A percentile compares a stretch with the other conserved stretches of the same genome.
Evolutionary conservation across 1,140 invertebrate species (phyloP).

Genomic region (Heterodera schachtii): DNA sequence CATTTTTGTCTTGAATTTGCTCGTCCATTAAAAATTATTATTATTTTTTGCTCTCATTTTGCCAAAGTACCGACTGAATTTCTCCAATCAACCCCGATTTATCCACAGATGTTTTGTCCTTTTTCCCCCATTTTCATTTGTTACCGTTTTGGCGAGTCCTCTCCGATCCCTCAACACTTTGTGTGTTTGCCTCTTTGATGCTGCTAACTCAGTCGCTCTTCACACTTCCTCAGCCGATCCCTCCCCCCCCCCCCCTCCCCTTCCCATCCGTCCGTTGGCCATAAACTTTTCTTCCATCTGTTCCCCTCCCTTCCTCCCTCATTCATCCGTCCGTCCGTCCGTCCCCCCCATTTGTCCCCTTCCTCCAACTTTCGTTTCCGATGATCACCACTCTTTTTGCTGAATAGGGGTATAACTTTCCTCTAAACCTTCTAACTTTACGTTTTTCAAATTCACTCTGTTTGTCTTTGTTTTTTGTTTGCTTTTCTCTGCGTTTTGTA

Average conservation of each 20-base stretch:
- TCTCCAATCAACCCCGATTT: neutral
- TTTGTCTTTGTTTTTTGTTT: neutral
- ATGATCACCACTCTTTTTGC: constrained; percentile 1
- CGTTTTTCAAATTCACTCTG: neutral
- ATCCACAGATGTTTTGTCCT: neutral
- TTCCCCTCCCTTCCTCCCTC: too few species aligned
- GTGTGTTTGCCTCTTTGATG: neutral
- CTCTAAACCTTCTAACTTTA: neutral
- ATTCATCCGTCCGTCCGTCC: neutral
- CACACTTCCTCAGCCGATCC: neutral
- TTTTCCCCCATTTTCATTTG: neutral
- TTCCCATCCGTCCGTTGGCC: too few species aligned
- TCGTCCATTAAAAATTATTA: too few species aligned
- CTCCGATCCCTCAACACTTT: neutral
- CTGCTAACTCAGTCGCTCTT: neutral
- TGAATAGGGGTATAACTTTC: neutral
- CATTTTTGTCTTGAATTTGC: neutral
- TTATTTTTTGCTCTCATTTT: neutral
- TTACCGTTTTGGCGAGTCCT: neutral
- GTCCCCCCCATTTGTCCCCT: neutral
- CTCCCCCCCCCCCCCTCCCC: too few species aligned
- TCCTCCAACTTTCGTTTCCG: constrained; percentile 16
- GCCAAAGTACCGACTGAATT: neutral
- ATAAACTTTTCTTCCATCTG: too few species aligned
- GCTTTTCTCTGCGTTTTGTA: neutral